These are phyloP conservation scores for Stenchaetothrips biformis DNA, from an alignment of 2,888 invertebrate genomes.

Conservation along the genomic window DNA sequence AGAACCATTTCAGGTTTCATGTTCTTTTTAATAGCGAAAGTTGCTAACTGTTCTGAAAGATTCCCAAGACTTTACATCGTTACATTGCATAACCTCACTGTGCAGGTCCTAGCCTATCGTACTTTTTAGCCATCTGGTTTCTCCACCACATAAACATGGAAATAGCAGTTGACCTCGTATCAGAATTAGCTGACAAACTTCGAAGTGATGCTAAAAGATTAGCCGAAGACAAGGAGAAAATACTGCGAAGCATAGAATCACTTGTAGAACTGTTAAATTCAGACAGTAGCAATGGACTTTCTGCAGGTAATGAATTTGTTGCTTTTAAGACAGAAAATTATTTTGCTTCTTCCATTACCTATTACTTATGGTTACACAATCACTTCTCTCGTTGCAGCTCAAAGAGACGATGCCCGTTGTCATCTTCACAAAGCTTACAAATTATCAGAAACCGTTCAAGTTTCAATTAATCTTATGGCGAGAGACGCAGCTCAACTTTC, in stretches of 20 bases:
- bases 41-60: not conserved
- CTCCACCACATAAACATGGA: not conserved
- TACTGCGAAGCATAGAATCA: not conserved
- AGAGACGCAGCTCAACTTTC: not conserved
- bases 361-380: not conserved
- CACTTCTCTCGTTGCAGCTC: not conserved
- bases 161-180: not conserved
- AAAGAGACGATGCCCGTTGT: constrained; percentile 3
- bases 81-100: constrained; percentile 5
- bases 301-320: not conserved
- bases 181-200: not conserved
- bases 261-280: not conserved
- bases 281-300: not conserved
- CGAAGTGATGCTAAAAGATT: not conserved
- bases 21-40: no score
- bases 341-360: not conserved
- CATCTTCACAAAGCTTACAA: not conserved
- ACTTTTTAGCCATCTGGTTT: no score
- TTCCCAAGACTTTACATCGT: not conserved
- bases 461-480: not conserved
- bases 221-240: not conserved
- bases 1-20: no score
- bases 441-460: not conserved
- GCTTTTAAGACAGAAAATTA: not conserved
- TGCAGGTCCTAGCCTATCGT: not conserved